Conservation (phyloP, 2,113 vertebrate genomes). For the Melierax canorus region DNA sequence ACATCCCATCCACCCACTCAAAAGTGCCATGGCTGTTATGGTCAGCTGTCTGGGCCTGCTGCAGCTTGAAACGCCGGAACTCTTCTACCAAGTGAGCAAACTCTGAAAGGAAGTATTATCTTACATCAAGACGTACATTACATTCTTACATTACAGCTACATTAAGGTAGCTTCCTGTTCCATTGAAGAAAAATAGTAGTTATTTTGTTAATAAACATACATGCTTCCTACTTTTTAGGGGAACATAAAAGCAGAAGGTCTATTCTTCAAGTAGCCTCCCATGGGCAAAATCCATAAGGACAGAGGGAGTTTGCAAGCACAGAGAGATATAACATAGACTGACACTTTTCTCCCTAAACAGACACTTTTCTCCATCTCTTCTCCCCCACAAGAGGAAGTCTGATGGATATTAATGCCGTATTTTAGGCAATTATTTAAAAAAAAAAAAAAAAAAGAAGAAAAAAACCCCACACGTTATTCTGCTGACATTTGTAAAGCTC, state of each 20-base stretch:
- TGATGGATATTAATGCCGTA: neutral
- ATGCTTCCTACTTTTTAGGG: neutral
- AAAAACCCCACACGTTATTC: neutral
- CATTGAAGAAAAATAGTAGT: neutral
- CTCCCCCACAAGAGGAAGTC: neutral
- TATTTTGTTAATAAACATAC: neutral
- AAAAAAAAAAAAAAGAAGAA: neutral
- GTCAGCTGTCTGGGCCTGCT: conserved; percentile 80
- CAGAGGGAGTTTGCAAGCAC: neutral
- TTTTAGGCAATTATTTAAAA: neutral
- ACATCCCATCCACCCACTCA: conserved; percentile 94
- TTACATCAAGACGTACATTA: neutral
- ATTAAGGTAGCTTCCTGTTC: neutral
- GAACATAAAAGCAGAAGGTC: neutral
- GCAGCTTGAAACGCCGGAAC: conserved; percentile 85
- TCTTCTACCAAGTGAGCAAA: conserved; percentile 89
- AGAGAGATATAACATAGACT: neutral
- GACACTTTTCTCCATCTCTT: neutral
- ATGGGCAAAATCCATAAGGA: neutral
- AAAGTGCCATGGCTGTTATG: conserved; percentile 85
- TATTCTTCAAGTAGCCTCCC: neutral
- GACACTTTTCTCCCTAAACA: neutral
- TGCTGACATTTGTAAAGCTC: neutral
- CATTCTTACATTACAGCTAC: too few relatives aligned
- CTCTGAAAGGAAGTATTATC: conserved; percentile 70